Base-by-base conservation (phyloP, 2,888 invertebrate species). In the Heliconius charithonia region DNA sequence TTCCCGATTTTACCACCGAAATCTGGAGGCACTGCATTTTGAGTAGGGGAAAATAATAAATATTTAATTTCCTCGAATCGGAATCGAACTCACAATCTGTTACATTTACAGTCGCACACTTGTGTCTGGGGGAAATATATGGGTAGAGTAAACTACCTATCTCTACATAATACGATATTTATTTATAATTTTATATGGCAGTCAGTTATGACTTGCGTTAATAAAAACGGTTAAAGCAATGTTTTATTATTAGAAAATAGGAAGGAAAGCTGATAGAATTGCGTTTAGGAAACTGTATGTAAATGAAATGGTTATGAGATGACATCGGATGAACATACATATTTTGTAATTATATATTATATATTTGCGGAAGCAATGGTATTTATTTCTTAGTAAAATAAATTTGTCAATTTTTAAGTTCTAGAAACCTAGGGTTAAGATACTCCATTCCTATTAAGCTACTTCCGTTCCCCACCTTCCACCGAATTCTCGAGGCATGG, bases 221-320 rank as follows among this genome's bases (percentile, higher is more conserved):
- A 79, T 83, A 71, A 84, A 86, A 85, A 85, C 85, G 66, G 65
- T 82, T 80, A 76, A 80, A 79, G 79, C 78, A 77, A 83, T 85
- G 83, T 86, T 82, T 81, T 82, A 87, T 86, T 87, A 87, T 86
- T 88, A 89, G 88, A 90, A 90, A 90, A 89, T 87, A 90, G 90
- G 88, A 91, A 89, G 87, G 86, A 87, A 90, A 88, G 84, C 83
- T 79, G 80, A 79, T 80, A 80, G 79, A 82, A 83, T 84, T 84
- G 79, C 80, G 81, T 81, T 81, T 77, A 85, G 83, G 84, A 86
- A 87, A 85, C 78, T 81, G 81, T 83, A 90, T 89, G 88, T 84
- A 88, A 88, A 89, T 88, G 82, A 84, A 82, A 78, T 75, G 72
- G 70, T 75, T 81, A 82, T 77, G 72, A 65, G 78, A 72, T 76